Conservation (phyloP, 2,113 vertebrate species). For the Helogale parvula region DNA sequence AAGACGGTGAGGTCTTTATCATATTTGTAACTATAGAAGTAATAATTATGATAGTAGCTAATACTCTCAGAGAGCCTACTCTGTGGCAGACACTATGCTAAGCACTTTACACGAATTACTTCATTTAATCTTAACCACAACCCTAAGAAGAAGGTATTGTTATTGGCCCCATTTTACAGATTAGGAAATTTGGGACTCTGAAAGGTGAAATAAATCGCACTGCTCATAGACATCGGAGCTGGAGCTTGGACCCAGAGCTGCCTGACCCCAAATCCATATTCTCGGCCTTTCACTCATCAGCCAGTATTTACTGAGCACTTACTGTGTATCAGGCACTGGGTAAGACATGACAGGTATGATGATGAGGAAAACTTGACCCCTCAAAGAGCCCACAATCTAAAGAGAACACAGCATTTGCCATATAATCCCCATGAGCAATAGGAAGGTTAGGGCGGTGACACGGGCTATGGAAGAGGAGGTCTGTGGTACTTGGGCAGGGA, state of each 20-base stretch:
- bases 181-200: not conserved
- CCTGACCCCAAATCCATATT: not conserved
- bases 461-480: not conserved
- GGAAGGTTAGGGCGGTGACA: rapidly evolving
- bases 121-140: not conserved
- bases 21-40: not conserved
- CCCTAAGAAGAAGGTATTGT: not conserved
- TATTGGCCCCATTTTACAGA: not conserved
- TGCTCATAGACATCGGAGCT: not conserved
- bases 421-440: not conserved
- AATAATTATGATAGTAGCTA: not conserved
- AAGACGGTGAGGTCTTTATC: not conserved
- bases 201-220: not conserved
- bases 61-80: not conserved
- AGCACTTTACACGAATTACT: not conserved
- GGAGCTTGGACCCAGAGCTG: not conserved
- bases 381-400: not conserved
- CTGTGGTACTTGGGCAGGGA: not conserved
- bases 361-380: not conserved
- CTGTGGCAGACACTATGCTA: not conserved
- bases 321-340: not conserved
- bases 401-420: not conserved
- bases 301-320: not conserved
- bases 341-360: not conserved
- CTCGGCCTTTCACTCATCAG: not conserved